Conservation (phyloP, 1,140 invertebrate genomes). For the Carcinoscorpius rotundicauda region DNA sequence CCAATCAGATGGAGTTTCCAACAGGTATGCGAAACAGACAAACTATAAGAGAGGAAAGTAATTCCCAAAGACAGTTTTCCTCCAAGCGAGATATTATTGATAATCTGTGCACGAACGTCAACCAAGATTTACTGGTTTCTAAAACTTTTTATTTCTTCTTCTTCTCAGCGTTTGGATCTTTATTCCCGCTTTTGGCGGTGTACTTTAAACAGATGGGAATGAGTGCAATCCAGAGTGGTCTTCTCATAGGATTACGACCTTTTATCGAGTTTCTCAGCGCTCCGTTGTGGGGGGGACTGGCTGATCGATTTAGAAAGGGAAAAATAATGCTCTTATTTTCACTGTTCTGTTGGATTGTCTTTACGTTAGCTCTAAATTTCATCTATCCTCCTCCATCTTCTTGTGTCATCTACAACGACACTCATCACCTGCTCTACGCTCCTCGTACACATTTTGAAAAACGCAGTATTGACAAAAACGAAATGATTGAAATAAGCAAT, state of each 20-base stretch:
- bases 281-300: conserved; percentile 93
- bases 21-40: no score
- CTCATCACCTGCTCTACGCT: conserved; percentile 39
- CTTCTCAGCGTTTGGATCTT: conserved; percentile 94
- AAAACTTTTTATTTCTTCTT: conserved; percentile 99
- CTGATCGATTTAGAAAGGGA: conserved; percentile 79
- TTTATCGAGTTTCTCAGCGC: conserved; percentile 96
- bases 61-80: no score
- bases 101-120: conserved; percentile 28
- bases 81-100: conserved; percentile 8
- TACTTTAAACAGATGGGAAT: conserved; percentile 98
- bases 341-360: conserved; percentile 86
- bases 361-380: conserved; percentile 88
- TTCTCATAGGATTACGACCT: conserved; percentile 74
- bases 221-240: conserved; percentile 87
- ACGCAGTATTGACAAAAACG: not conserved
- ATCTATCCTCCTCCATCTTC: conserved; percentile 82
- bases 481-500: no score
- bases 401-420: conserved; percentile 63
- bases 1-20: no score
- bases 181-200: conserved; percentile 95
- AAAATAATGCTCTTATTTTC: conserved; percentile 81
- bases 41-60: no score
- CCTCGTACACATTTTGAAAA: conserved; percentile 15
- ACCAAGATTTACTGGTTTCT: conserved; percentile 79